Percentiles rank a stretch among this genome's conserved stretches.
phyloP scores from a whole-genome alignment of 2,888 invertebrate species.

The Idaea biselata region DNA sequence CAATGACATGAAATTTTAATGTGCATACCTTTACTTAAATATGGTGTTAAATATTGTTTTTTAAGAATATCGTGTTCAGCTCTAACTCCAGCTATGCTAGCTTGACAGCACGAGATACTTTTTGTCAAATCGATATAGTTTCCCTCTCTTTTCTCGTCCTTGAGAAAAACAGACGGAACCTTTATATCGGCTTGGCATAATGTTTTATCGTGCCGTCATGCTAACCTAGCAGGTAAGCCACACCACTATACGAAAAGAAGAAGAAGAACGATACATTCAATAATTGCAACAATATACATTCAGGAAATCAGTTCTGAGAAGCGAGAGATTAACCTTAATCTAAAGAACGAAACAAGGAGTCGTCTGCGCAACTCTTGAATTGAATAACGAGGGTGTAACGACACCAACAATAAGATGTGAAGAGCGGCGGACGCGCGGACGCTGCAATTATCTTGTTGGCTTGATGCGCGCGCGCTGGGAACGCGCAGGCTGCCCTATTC shows the following conservation, averaged over 20 bases:
- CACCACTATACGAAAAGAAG: background rate
- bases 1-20: too few species aligned
- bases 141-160: too few species aligned
- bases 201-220: too few species aligned
- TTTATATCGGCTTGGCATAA: too few species aligned
- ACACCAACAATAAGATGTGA: constrained; percentile 68
- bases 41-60: too few species aligned
- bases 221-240: too few species aligned
- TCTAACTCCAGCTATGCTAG: too few species aligned
- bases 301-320: constrained; percentile 34
- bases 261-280: background rate
- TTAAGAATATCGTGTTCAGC: too few species aligned
- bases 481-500: constrained; percentile 40
- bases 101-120: too few species aligned
- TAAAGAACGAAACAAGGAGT: constrained; percentile 63
- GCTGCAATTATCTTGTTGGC: constrained; percentile 72
- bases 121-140: too few species aligned
- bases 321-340: constrained; percentile 61
- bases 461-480: constrained; percentile 61
- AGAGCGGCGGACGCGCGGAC: constrained; percentile 39
- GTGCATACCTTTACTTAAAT: too few species aligned
- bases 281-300: constrained; percentile 1
- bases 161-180: too few species aligned
- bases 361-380: constrained; percentile 63
- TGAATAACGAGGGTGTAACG: constrained; percentile 77